These are phyloP conservation scores for Tribolium madens DNA, from an alignment of 1,140 invertebrate genomes.

Conservation along the genomic window DNA sequence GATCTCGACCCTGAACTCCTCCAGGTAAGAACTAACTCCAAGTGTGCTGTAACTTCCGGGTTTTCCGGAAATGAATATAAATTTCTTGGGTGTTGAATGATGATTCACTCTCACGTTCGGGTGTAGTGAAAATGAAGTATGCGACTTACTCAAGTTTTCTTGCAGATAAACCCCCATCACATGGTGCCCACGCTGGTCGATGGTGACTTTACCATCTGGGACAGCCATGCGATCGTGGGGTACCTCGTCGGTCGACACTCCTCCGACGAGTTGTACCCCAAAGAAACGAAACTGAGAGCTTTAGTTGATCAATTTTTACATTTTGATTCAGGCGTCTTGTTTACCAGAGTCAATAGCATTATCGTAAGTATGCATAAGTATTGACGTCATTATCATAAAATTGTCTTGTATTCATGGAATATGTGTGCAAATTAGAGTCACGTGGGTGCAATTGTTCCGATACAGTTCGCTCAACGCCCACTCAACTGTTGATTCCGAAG, in stretches of 20 bases:
- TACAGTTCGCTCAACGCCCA: not conserved
- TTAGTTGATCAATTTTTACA: slow-evolving; percentile 70
- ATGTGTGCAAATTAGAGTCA: slow-evolving; percentile 7
- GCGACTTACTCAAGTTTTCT: too few species aligned
- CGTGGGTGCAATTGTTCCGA: slow-evolving; percentile 12
- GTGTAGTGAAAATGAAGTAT: too few species aligned
- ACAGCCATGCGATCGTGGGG: slow-evolving; percentile 71
- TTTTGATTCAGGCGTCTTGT: slow-evolving; percentile 71
- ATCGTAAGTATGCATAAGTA: slow-evolving; percentile 31
- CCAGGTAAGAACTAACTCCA: slow-evolving; percentile 65
- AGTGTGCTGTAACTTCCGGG: too few species aligned
- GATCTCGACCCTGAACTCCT: slow-evolving; percentile 73
- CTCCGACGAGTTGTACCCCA: slow-evolving; percentile 70
- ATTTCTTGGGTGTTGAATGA: too few species aligned
- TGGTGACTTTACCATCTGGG: slow-evolving; percentile 71
- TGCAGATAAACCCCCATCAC: slow-evolving; percentile 74
- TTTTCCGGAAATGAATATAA: not conserved
- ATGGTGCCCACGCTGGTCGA: slow-evolving; percentile 77
- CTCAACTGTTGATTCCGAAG: not conserved
- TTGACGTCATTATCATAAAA: slow-evolving; percentile 1
- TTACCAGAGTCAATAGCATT: slow-evolving; percentile 54
- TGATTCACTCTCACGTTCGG: too few species aligned
- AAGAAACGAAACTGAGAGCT: slow-evolving; percentile 68
- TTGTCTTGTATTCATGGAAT: not conserved
- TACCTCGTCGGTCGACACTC: slow-evolving; percentile 72